Evolutionary conservation across 2,113 vertebrate genomes (phyloP).

Genomic region (Megatriorchis doriae): DNA sequence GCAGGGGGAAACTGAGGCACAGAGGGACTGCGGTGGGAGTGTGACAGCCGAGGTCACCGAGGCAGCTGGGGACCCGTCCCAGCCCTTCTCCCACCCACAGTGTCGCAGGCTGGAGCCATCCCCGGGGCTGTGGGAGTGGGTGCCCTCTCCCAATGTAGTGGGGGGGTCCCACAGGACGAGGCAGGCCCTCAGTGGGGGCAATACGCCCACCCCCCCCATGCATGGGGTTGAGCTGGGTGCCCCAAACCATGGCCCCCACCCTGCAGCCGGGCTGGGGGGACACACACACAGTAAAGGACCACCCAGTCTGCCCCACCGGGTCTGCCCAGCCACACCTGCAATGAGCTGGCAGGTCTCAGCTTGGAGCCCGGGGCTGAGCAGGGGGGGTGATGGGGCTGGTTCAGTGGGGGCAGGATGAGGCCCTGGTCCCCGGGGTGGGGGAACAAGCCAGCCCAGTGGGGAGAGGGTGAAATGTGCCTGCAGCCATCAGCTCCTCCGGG

Average conservation of each 20-base stretch:
- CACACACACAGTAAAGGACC: too few species aligned
- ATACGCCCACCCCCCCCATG: too few species aligned
- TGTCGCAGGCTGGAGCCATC: background rate
- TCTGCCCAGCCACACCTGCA: too few species aligned
- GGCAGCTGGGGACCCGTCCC: background rate
- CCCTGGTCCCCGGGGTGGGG: too few species aligned
- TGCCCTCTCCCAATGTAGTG: too few species aligned
- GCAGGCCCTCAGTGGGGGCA: background rate
- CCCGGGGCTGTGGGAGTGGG: background rate
- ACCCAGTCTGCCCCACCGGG: too few species aligned
- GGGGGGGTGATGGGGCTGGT: background rate
- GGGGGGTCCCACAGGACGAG: background rate
- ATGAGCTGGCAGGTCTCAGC: too few species aligned
- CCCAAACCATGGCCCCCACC: background rate
- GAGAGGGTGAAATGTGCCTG: background rate
- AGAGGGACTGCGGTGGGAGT: fast-evolving
- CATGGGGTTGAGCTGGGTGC: background rate
- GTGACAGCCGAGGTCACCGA: background rate
- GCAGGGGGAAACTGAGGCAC: background rate
- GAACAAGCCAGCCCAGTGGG: background rate
- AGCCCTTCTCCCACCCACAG: background rate
- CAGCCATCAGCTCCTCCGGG: too few species aligned
- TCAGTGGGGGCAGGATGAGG: background rate
- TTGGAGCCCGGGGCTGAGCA: too few species aligned
- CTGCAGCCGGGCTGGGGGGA: background rate